Conservation (phyloP, 2,113 vertebrate species). For the Petromus typicus region DNA sequence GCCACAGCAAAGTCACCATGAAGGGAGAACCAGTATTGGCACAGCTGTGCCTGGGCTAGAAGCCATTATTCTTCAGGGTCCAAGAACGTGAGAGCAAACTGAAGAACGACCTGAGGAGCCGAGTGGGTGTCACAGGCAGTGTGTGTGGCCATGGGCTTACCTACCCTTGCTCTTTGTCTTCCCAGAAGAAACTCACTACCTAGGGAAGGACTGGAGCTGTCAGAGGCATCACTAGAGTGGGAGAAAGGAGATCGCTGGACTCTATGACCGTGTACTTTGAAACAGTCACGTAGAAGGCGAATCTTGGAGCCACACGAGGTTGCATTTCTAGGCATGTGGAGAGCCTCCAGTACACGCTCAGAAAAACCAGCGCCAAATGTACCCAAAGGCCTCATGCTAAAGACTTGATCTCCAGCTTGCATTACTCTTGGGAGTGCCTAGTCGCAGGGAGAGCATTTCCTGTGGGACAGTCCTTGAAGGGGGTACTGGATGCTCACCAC, state of each 20-base stretch:
- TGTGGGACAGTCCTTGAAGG: not conserved
- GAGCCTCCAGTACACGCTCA: not conserved
- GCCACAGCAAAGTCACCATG: not conserved
- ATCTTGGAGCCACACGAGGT: not conserved
- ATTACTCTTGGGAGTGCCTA: not conserved
- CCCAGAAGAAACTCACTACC: not conserved
- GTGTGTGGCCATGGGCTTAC: too few species aligned
- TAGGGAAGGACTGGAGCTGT: not conserved
- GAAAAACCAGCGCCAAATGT: not conserved
- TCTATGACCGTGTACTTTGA: not conserved
- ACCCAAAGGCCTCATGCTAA: not conserved
- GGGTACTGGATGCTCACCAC: too few species aligned
- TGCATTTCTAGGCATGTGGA: not conserved
- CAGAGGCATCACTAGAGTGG: fast-evolving
- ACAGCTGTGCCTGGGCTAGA: not conserved
- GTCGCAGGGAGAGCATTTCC: not conserved
- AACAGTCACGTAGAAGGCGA: not conserved
- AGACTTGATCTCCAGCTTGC: not conserved
- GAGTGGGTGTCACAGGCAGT: not conserved
- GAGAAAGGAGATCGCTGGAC: not conserved
- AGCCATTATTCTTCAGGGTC: not conserved
- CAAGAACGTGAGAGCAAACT: not conserved
- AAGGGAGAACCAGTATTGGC: not conserved
- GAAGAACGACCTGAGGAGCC: not conserved
- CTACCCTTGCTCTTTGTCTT: not conserved